Evolutionary conservation across 37 sponge, comb jelly and placozoan genomes (phyloP), one percentile per base, ranked within the genome.

Genomic region (Theonella swinhoei): DNA sequence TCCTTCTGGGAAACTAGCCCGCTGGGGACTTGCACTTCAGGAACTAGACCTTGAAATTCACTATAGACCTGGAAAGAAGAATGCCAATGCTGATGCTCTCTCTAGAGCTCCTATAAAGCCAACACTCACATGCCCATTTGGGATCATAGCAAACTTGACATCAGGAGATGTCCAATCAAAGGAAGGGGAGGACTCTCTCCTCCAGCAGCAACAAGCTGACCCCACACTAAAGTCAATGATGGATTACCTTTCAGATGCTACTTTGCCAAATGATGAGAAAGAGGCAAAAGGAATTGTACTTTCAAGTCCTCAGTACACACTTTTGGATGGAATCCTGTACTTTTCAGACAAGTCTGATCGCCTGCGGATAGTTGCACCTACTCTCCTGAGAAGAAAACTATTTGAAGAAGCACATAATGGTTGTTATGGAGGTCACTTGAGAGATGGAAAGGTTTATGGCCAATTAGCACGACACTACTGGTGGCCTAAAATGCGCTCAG

Each of bases 1-100:
- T 23, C 89, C 89, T 11, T 89, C 89, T 40, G 89, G 80, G 28
- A 89, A 89, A 54, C 62, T 89, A 1, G 90, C 90, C 8, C 62
- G 92, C 25, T 91, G 92, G 92, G 92, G 85, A 29, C 8, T 87
- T 79, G 77, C 76, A 7, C 29, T 91, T n/a, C 87, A 87, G 34
- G 86, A 82, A 64, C 23, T 85, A 39, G 77, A 87, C 62, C 23
- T 82, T 47, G 11, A 47, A 47, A 47, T 47, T 17, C 54, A 47
- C 14, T 76, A 87, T 31, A 67, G 74, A 5, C 74, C 92, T 35
- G 92, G 92, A 22, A 41, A 67, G 32, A 68, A 60, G 2, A 91
- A 91, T 62, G 47, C 4, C 62, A 83, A 87, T 8, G 92, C 83
- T 20, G 87, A 86, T 65, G 88, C 86, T 1, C 58, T 85, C 7